Evolutionary conservation across 2,888 invertebrate genomes (phyloP).

Genomic region (Lepidocyrtoides sp.): DNA sequence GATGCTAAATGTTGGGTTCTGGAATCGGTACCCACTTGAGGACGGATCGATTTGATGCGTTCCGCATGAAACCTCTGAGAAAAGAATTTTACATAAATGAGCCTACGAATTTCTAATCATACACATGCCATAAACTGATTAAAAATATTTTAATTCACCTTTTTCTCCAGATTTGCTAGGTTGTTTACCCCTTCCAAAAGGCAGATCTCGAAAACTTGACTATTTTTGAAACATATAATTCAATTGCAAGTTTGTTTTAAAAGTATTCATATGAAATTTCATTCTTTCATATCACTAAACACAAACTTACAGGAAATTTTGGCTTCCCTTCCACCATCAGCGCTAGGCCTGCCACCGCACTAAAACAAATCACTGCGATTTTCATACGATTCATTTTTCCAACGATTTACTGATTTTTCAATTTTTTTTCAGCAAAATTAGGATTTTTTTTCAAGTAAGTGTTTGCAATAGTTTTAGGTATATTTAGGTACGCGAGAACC

Average conservation of each 20-base stretch:
- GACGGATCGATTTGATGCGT: conserved; percentile 64
- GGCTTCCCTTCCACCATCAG: conserved; percentile 8
- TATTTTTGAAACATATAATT: conserved; percentile 9
- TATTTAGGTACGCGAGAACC: background rate
- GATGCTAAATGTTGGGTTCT: conserved; percentile 70
- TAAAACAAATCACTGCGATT: background rate
- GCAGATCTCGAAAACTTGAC: background rate
- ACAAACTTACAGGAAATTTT: conserved; percentile 6
- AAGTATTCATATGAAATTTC: background rate
- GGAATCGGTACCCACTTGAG: conserved; percentile 67
- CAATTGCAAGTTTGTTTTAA: background rate
- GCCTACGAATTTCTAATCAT: background rate
- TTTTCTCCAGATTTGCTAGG: conserved; percentile 37
- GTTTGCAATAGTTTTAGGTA: background rate
- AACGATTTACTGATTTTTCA: background rate
- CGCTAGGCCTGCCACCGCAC: background rate
- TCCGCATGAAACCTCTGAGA: conserved; percentile 81
- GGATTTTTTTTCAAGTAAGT: no score
- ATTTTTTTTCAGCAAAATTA: background rate
- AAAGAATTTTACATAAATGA: conserved; percentile 1
- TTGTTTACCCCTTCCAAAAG: background rate
- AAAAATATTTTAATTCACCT: no score
- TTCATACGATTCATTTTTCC: conserved; percentile 16
- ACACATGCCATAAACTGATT: no score
- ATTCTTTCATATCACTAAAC: no score